Conservation (phyloP, 1,140 invertebrate species). For the Mya arenaria region DNA sequence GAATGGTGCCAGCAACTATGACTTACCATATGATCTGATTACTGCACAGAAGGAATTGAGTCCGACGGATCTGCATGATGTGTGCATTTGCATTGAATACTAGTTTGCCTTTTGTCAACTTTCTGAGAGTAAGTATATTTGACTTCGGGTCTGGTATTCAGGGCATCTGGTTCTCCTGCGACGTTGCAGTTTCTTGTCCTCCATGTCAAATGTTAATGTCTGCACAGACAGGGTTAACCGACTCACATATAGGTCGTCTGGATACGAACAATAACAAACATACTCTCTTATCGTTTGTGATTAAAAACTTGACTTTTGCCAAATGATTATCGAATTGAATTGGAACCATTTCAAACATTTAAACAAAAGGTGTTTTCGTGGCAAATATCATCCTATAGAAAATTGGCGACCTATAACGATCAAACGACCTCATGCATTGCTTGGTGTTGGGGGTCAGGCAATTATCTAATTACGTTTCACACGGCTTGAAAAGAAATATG, state of each 20-base stretch:
- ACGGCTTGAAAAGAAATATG: conserved; percentile 25
- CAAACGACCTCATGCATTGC: conserved; percentile 25
- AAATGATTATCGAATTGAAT: conserved; percentile 40
- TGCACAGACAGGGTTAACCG: background rate
- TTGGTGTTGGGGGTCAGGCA: conserved; percentile 32
- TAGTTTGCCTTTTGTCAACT: too few relatives aligned
- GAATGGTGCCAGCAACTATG: background rate
- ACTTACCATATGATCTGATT: too few relatives aligned
- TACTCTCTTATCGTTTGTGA: background rate
- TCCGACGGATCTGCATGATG: too few relatives aligned
- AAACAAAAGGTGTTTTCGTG: conserved; percentile 35
- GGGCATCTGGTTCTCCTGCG: background rate
- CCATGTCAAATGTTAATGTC: background rate
- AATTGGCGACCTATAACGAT: conserved; percentile 20
- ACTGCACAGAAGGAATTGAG: too few relatives aligned
- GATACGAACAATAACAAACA: background rate
- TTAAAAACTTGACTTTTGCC: conserved; percentile 41
- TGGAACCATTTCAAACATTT: conserved; percentile 42
- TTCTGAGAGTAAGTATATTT: too few relatives aligned
- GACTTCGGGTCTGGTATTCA: too few relatives aligned
- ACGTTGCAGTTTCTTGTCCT: background rate
- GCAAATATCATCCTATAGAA: conserved; percentile 9
- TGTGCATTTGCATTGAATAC: too few relatives aligned
- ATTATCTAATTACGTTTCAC: conserved; percentile 52
- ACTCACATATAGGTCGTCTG: background rate